Evolutionary conservation across 2,113 vertebrate genomes (phyloP).

Genomic region (Rafetus swinhoei): DNA sequence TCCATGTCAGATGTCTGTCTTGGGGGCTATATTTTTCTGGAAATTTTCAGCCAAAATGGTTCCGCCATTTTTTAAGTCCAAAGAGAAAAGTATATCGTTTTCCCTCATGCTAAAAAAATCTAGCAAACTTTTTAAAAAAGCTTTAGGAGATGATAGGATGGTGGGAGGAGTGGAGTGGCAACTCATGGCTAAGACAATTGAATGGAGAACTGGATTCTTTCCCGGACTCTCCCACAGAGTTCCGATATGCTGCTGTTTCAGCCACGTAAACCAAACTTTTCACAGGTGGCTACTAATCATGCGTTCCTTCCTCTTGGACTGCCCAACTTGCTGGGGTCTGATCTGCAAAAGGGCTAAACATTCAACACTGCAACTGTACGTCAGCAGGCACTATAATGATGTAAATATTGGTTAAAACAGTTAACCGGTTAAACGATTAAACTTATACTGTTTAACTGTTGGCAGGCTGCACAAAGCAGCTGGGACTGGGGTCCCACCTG

Average conservation of each 20-base stretch:
- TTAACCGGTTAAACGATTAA: too few relatives aligned
- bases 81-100: too few relatives aligned
- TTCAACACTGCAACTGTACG: background rate
- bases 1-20: background rate
- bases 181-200: background rate
- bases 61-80: too few relatives aligned
- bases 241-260: background rate
- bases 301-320: background rate
- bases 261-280: background rate
- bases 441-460: too few relatives aligned
- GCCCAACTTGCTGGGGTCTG: fast-evolving
- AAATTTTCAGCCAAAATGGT: background rate
- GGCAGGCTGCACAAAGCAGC: too few relatives aligned
- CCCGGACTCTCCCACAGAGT: background rate
- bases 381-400: background rate
- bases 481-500: too few relatives aligned
- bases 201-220: background rate
- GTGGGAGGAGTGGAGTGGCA: background rate
- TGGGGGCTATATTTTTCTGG: background rate
- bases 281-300: background rate
- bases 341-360: background rate
- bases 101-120: too few relatives aligned
- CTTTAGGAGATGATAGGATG: background rate
- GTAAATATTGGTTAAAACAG: too few relatives aligned
- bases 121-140: too few relatives aligned